phyloP scores from a whole-genome alignment of 1,140 invertebrate genomes.

The Brachionus rubens region DNA sequence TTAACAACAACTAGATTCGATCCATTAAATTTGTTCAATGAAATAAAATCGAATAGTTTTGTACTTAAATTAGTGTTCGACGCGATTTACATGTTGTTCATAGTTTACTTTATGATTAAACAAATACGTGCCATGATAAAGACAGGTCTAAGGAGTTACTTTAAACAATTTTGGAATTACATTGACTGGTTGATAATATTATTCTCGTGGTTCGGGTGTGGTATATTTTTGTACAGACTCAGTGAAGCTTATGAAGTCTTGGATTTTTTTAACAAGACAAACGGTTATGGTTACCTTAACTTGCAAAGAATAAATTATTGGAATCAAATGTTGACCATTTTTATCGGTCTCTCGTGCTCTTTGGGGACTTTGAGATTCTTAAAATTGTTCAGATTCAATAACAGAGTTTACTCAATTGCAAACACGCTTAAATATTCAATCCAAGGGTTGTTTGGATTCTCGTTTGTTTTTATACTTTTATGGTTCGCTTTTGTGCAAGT shows the following conservation, averaged over 20 bases:
- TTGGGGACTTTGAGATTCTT: conserved; percentile 63
- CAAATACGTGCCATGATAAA: conserved; percentile 54
- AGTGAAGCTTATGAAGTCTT: conserved; percentile 55
- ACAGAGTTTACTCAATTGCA: conserved; percentile 53
- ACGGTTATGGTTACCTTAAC: conserved; percentile 63
- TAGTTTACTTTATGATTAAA: conserved; percentile 62
- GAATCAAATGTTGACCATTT: conserved; percentile 62
- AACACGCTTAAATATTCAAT: conserved; percentile 54
- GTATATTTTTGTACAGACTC: conserved; percentile 60
- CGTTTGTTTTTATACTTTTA: conserved; percentile 58
- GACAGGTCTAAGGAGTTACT: conserved; percentile 52
- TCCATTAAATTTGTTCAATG: conserved; percentile 50
- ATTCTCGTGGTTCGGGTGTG: conserved; percentile 57
- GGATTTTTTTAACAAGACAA: conserved; percentile 57
- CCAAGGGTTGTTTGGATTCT: conserved; percentile 57
- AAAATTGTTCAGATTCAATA: conserved; percentile 64
- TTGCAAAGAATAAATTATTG: conserved; percentile 62
- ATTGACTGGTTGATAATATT: conserved; percentile 59
- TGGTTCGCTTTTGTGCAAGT: conserved; percentile 60
- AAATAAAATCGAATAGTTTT: conserved; percentile 56
- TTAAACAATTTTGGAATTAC: conserved; percentile 61
- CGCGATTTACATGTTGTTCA: conserved; percentile 58
- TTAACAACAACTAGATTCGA: conserved; percentile 63
- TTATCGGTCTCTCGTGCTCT: conserved; percentile 63
- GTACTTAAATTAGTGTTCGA: conserved; percentile 57